Percentiles rank a stretch among this genome's conserved stretches.
phyloP scores from a whole-genome alignment of 2,113 vertebrate species.

The Hydropotes inermis region DNA sequence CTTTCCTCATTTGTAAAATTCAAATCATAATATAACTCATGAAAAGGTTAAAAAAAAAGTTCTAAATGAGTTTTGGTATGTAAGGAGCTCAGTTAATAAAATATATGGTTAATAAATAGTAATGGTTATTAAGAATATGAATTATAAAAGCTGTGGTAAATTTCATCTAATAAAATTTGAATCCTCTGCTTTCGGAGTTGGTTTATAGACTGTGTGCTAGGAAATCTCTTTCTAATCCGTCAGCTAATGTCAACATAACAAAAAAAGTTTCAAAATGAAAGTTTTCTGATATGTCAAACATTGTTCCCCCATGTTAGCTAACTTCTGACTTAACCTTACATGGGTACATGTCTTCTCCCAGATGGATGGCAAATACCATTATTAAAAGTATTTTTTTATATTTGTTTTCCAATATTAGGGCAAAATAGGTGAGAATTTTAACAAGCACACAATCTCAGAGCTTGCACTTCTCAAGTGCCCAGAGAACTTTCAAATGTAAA shows the following conservation, averaged over 20 bases:
- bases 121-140: background rate
- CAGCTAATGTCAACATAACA: background rate
- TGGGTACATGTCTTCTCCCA: background rate
- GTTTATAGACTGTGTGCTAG: background rate
- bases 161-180: background rate
- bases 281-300: background rate
- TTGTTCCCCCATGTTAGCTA: background rate
- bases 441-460: background rate
- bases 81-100: background rate
- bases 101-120: background rate
- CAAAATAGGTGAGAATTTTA: background rate
- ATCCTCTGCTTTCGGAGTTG: background rate
- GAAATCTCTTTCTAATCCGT: background rate
- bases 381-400: background rate
- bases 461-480: background rate
- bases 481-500: background rate
- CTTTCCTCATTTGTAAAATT: background rate
- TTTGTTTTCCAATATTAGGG: background rate
- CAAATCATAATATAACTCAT: background rate
- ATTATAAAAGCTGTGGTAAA: background rate
- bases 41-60: background rate
- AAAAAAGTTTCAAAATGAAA: background rate
- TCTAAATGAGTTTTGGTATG: background rate
- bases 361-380: background rate
- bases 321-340: background rate